Base-by-base conservation (phyloP, 2,113 vertebrate species). In the Rhinoderma darwinii region DNA sequence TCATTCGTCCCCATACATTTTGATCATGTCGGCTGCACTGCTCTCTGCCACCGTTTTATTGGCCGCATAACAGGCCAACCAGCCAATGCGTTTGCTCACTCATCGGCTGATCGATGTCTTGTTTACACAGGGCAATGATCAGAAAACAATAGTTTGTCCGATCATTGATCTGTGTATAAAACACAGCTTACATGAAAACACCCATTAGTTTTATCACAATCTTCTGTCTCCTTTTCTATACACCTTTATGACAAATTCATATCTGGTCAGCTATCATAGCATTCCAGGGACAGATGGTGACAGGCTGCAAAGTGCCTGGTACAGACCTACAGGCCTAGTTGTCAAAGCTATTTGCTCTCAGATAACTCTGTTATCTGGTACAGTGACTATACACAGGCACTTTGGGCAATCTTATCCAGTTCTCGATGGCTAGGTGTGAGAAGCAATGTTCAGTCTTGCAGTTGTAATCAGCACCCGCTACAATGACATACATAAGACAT, bases 311-410 rank as follows among this genome's bases (percentile, higher is more conserved):
- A 50, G 39, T n/a, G 7, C 61, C 35, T 81, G 44, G 25, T 25
- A 39, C 85, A 81, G 66, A 82, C 37, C 76, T 17, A 3, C 72
- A 76, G 68, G 73, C 77, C 51, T 7, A 79, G 47, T n/a, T 86
- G 66, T 86, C 77, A 44, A 50, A 73, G 63, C 47, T 56, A 86
- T 86, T 86, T 82, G 77, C 63, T 81, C 20, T 15, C 50, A 10
- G 47, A 82, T 73, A 43, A 47, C 73, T 18, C 14, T 37, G 47
- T 61, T 72, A 86, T 82, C 85, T 80, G 5, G 35, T n/a, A 14
- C 68, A 35, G 39, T 47, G 54, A 14, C n/a, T 4, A 5, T 15
- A 50, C 54, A 72, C 76, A 39, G 27, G 37, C 20, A 14, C n/a
- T 44, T 30, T 0, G 5, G 17, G 27, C 3, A 66, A 77, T 85